phyloP scores from a whole-genome alignment of 2,888 invertebrate genomes.

The Heterodera filipjevi region DNA sequence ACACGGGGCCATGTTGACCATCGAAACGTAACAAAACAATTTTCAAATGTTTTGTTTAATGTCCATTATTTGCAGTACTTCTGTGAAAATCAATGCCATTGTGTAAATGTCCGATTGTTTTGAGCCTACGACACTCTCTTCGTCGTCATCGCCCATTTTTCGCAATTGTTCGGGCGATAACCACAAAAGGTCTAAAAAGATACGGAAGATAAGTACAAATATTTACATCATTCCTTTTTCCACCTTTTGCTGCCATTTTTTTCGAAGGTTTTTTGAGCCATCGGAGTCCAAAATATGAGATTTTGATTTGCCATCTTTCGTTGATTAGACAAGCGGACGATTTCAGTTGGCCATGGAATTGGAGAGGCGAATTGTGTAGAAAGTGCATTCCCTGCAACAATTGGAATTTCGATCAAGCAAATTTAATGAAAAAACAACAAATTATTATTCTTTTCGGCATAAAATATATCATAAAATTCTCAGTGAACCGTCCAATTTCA shows the following conservation, averaged over 20 bases:
- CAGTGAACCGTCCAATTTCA: no score
- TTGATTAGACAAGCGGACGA: conserved; percentile 42
- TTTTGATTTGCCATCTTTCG: conserved; percentile 51
- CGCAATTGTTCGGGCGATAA: conserved; percentile 39
- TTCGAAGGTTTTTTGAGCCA: not conserved
- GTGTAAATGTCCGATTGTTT: conserved; percentile 36
- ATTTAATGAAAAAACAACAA: no score
- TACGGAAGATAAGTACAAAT: not conserved
- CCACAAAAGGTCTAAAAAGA: conserved; percentile 40
- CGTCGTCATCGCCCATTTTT: conserved; percentile 16
- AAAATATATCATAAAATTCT: no score
- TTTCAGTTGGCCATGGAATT: conserved; percentile 35
- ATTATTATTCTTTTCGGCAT: no score
- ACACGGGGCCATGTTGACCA: conserved; percentile 50
- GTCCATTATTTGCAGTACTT: conserved; percentile 38
- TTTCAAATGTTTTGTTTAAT: not conserved
- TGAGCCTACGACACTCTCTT: conserved; percentile 25
- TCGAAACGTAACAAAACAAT: not conserved
- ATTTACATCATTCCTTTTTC: not conserved
- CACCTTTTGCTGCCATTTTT: conserved; percentile 1
- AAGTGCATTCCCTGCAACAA: conserved; percentile 30
- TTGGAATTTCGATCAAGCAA: no score
- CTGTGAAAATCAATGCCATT: conserved; percentile 49
- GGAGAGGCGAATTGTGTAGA: conserved; percentile 32
- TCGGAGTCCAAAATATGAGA: conserved; percentile 24